These are phyloP conservation scores for Tautogolabrus adspersus DNA, from an alignment of 2,113 vertebrate species.

Conservation along the genomic window DNA sequence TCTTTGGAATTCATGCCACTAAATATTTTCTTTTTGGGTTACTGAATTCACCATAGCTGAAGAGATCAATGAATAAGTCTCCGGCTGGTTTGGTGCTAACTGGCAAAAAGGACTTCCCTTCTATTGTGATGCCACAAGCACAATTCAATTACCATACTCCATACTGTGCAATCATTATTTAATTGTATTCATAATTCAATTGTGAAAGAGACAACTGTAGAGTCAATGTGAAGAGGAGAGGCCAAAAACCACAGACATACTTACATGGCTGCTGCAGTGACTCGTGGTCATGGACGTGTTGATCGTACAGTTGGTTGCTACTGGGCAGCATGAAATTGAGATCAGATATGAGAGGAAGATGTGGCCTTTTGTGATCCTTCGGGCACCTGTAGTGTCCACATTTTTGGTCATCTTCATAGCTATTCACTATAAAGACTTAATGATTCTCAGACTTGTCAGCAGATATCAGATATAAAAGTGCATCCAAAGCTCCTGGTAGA, in stretches of 20 bases:
- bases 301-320: neutral
- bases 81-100: slow-evolving; percentile 49
- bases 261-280: neutral
- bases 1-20: slow-evolving; percentile 23
- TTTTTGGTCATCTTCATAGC: no score
- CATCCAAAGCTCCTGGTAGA: neutral
- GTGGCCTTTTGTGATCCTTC: neutral
- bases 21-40: slow-evolving; percentile 11
- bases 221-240: neutral
- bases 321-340: neutral
- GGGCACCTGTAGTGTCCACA: neutral
- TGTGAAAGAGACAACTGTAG: slow-evolving; percentile 22
- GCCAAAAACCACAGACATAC: neutral
- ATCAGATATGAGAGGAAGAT: neutral
- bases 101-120: slow-evolving; percentile 41
- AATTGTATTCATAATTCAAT: slow-evolving; percentile 30
- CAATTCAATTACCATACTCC: slow-evolving; percentile 43
- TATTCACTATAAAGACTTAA: no score
- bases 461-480: neutral
- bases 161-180: slow-evolving; percentile 30
- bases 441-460: neutral
- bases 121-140: slow-evolving; percentile 37
- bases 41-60: slow-evolving; percentile 35
- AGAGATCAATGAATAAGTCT: slow-evolving; percentile 41
- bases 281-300: neutral